phyloP scores from a whole-genome alignment of 2,797 vertebrate species.

The Paedocypris micromegethes region DNA sequence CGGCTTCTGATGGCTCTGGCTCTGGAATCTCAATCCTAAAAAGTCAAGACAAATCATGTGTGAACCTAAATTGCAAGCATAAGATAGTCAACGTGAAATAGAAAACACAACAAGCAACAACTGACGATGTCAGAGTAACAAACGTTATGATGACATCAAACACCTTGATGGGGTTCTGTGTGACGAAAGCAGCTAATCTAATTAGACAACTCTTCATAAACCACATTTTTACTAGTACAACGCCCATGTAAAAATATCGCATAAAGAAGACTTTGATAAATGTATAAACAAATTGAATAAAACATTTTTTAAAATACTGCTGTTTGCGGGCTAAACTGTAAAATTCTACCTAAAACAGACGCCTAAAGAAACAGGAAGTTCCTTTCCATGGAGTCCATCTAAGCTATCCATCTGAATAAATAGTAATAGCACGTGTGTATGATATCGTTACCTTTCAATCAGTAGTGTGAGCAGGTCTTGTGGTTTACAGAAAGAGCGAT shows the following conservation, averaged over 20 bases:
- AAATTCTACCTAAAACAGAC: too few relatives aligned
- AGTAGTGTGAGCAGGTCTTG: constrained; percentile 88
- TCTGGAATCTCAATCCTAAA: constrained; percentile 94
- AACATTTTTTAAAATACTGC: too few relatives aligned
- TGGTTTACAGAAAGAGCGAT: constrained; percentile 97
- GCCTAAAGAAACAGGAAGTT: background rate
- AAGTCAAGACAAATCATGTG: constrained; percentile 9
- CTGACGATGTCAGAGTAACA: background rate
- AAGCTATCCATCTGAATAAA: background rate
- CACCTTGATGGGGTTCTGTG: background rate
- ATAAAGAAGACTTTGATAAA: too few relatives aligned
- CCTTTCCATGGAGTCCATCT: background rate
- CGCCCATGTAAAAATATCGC: too few relatives aligned
- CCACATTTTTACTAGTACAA: too few relatives aligned
- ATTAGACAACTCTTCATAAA: too few relatives aligned
- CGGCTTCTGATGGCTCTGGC: constrained; percentile 88
- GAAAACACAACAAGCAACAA: background rate
- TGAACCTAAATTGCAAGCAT: background rate
- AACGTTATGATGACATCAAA: background rate
- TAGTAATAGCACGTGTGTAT: background rate
- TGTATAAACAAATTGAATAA: too few relatives aligned
- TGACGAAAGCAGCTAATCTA: too few relatives aligned
- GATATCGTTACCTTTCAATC: constrained; percentile 79
- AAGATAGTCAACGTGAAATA: background rate
- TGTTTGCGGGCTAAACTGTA: too few relatives aligned